Conservation (phyloP, 92 coral and sea anemone species). For the Blastomussa wellsi region DNA sequence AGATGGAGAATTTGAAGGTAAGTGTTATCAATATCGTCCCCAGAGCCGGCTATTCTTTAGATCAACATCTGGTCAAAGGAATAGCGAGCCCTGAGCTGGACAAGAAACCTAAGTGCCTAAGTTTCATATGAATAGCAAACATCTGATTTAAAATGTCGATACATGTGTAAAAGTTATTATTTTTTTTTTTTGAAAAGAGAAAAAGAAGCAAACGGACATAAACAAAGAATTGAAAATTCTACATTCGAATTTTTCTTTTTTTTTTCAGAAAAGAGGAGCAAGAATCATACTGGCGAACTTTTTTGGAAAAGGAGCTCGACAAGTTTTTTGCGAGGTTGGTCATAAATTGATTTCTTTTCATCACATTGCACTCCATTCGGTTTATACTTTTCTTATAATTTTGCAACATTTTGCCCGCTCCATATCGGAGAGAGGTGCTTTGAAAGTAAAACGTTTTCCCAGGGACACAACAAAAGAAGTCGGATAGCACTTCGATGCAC, state of each 20-base stretch:
- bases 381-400: not conserved
- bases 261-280: constrained; percentile 72
- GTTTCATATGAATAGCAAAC: not conserved
- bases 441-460: too few species aligned
- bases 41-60: not conserved
- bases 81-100: not conserved
- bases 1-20: constrained; percentile 78
- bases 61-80: not conserved
- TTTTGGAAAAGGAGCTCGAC: constrained; percentile 82
- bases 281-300: constrained; percentile 83
- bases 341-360: not conserved
- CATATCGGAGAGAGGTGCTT: too few species aligned
- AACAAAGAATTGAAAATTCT: too few species aligned
- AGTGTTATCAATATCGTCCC: not conserved
- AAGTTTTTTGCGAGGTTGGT: constrained; percentile 83
- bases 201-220: not conserved
- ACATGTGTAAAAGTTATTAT: not conserved
- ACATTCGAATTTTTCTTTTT: not conserved
- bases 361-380: not conserved
- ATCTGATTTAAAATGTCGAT: not conserved
- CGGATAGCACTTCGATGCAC: too few species aligned
- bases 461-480: too few species aligned
- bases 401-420: too few species aligned
- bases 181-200: too few species aligned
- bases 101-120: too few species aligned